Conservation (phyloP, 2,888 invertebrate species). For the Listrodromus nycthemerus region DNA sequence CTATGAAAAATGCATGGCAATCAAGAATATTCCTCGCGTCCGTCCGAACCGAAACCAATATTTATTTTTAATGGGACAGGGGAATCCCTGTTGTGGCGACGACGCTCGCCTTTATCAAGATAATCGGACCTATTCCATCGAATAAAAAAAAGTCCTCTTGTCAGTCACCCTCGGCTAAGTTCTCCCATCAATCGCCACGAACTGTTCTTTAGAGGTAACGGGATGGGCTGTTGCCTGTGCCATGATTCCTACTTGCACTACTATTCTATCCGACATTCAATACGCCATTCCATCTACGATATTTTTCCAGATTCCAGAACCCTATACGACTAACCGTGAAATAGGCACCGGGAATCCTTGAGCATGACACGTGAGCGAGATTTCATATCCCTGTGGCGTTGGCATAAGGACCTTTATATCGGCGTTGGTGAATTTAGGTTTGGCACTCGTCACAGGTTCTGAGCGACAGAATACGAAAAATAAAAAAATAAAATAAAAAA, state of each 20-base stretch:
- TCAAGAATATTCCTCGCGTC: no score
- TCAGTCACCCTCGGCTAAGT: no score
- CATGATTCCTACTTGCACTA: no score
- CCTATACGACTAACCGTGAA: slow-evolving; percentile 78
- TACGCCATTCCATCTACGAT: no score
- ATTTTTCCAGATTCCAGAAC: no score
- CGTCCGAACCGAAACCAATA: background rate
- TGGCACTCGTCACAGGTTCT: slow-evolving; percentile 91
- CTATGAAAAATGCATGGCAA: no score
- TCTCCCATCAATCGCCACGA: no score
- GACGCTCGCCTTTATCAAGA: background rate
- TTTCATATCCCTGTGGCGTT: slow-evolving; percentile 79
- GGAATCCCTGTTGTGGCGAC: background rate
- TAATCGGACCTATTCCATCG: no score
- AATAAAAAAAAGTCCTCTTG: no score
- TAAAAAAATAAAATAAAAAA: slow-evolving; percentile 13
- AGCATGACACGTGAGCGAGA: slow-evolving; percentile 85
- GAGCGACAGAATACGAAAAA: slow-evolving; percentile 48
- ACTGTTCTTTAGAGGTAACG: no score
- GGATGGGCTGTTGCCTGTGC: no score
- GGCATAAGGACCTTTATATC: slow-evolving; percentile 81
- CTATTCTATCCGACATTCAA: no score
- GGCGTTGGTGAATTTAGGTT: slow-evolving; percentile 86
- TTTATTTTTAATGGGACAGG: slow-evolving; percentile 46
- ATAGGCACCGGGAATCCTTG: slow-evolving; percentile 86